phyloP scores from a whole-genome alignment of 2,888 invertebrate genomes.

The Pseudeuparius sepicola region DNA sequence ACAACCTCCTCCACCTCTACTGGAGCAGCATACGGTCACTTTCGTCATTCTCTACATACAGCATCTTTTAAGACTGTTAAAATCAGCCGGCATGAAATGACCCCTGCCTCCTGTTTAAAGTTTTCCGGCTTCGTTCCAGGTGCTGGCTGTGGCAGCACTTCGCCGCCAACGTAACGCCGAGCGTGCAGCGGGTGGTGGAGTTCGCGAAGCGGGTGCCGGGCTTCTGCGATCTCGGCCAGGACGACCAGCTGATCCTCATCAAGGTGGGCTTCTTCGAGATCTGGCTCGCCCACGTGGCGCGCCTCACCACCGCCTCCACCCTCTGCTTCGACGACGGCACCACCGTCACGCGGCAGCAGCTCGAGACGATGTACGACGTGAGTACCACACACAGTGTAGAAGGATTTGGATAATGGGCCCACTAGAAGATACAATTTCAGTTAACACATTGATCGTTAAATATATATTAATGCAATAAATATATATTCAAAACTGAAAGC shows the following conservation, averaged over 20 bases:
- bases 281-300: conserved; percentile 81
- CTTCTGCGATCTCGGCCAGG: conserved; percentile 82
- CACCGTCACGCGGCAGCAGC: conserved; percentile 69
- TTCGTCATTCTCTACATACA: too few relatives aligned
- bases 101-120: too few relatives aligned
- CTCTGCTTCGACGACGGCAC: conserved; percentile 88
- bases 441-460: too few relatives aligned
- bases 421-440: neutral
- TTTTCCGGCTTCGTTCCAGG: too few relatives aligned
- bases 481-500: too few relatives aligned
- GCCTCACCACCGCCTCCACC: conserved; percentile 64
- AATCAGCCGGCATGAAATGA: too few relatives aligned
- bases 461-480: too few relatives aligned
- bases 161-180: conserved; percentile 76
- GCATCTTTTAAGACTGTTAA: too few relatives aligned
- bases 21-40: too few relatives aligned
- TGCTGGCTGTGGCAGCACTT: conserved; percentile 84
- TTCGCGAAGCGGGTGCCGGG: conserved; percentile 93
- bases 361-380: conserved; percentile 83
- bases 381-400: conserved; percentile 35
- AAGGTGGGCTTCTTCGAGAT: conserved; percentile 96
- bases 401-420: neutral
- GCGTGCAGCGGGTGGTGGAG: conserved; percentile 89
- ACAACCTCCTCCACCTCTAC: too few relatives aligned
- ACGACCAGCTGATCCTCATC: conserved; percentile 93